A percentile compares a stretch with the other conserved stretches of the same genome.
Evolutionary conservation across 2,797 vertebrate species (phyloP).

Genomic region (Tokudaia tokunoshimensis): DNA sequence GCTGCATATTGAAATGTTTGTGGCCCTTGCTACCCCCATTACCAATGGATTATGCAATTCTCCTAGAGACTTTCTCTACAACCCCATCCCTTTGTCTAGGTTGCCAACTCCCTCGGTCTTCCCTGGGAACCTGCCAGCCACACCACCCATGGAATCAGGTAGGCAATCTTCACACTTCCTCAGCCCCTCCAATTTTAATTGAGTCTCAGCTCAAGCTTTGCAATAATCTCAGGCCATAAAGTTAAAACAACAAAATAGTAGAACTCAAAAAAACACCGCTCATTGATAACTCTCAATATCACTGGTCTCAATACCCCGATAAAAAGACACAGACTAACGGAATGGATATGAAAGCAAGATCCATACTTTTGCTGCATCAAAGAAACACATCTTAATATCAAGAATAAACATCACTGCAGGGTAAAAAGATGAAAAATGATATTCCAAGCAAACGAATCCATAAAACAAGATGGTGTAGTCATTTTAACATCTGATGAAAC

Average conservation of each 20-base stretch:
- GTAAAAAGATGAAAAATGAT: not conserved
- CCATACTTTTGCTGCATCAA: not conserved
- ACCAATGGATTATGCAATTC: too few relatives aligned
- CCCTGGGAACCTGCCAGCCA: not conserved
- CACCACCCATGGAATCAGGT: not conserved
- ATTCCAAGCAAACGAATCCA: not conserved
- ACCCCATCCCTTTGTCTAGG: not conserved
- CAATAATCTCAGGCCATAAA: not conserved
- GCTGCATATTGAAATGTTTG: not conserved
- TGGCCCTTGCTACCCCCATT: not conserved
- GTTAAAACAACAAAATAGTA: not conserved
- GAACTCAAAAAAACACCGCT: not conserved
- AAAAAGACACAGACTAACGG: not conserved
- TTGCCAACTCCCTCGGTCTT: not conserved
- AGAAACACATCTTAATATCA: not conserved
- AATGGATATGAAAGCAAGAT: not conserved
- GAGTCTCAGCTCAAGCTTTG: not conserved
- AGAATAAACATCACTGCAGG: not conserved
- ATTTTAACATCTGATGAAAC: not conserved
- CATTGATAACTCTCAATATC: not conserved
- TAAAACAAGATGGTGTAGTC: not conserved
- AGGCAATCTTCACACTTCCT: not conserved
- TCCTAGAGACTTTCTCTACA: not conserved
- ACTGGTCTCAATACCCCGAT: not conserved
- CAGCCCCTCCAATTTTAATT: not conserved